Evolutionary conservation across 2,797 vertebrate species (phyloP), one percentile per base, ranked within the genome.

Genomic region (Notamacropus eugenii): DNA sequence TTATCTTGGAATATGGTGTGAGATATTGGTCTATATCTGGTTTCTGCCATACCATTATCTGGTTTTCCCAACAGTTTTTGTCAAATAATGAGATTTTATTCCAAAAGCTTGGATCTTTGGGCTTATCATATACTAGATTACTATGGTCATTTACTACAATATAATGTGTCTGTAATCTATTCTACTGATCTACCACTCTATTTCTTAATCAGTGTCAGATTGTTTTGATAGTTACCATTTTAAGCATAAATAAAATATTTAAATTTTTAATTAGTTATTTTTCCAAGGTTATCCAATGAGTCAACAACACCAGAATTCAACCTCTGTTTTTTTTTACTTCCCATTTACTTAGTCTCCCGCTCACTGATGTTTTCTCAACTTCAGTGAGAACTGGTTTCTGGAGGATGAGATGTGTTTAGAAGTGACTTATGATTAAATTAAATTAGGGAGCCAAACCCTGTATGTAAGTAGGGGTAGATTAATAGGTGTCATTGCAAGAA

Each of bases 401-500:
- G 12, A 4, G 57, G 29, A 14, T 0, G 74, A 92, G 40, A 29
- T 19, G 0, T 40, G 11, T 90, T 54, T 58, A 5, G 1, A 54
- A 54, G 62, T 40, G 90, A 95, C 93, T 92, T 14, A 28, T 0
- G n/a, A 46, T 90, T 31, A 13, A 59, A 90, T 90, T n/a, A 95
- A 97, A 93, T 93, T 34, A 56, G 93, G 1, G 28, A 46, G 52
- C 57, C 94, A 46, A 50, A 40, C 9, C 0, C 6, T 55, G 96
- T 55, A 52, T 14, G 22, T 55, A 0, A 0, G 54, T 54, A 91
- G 92, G 92, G 90, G 55, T 67, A 95, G 96, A 94, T 87, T 91
- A 1, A 92, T 29, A 94, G 24, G 52, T 94, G 92, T 91, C 97
- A 74, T 29, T 57, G 46, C 50, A 0, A 93, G 55, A 87, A 95